These are phyloP conservation scores for Pygoscelis antarcticus DNA, from an alignment of 2,113 vertebrate genomes.

Conservation along the genomic window DNA sequence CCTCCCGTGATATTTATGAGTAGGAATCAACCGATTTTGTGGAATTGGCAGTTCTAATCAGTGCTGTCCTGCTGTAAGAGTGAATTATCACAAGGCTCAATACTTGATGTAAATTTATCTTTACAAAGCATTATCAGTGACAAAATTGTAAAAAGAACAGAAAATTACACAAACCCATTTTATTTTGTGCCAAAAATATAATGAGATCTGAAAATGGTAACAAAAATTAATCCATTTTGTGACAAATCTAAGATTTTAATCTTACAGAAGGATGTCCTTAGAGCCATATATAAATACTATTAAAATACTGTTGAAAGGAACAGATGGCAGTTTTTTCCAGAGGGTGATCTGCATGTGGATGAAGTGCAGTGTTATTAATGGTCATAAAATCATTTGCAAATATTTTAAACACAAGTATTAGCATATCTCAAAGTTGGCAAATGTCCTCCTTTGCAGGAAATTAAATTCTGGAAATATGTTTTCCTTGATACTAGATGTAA, in stretches of 20 bases:
- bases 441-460: background rate
- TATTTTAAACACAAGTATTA: constrained; percentile 40
- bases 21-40: constrained; percentile 5
- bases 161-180: background rate
- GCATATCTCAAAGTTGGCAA: background rate
- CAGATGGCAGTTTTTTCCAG: constrained; percentile 28
- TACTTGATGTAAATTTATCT: background rate
- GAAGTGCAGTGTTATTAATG: constrained; percentile 33
- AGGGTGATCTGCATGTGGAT: background rate
- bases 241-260: constrained; percentile 37
- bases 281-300: background rate
- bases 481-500: background rate
- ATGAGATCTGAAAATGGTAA: constrained; percentile 6
- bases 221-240: constrained; percentile 22
- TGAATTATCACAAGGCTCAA: constrained; percentile 2
- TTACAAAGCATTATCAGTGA: background rate
- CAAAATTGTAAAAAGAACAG: background rate
- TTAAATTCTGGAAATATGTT: background rate
- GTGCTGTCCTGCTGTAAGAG: background rate
- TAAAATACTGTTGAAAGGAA: background rate
- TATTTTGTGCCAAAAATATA: constrained; percentile 1
- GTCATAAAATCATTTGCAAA: constrained; percentile 24
- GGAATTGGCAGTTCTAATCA: background rate
- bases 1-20: background rate
- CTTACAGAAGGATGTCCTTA: background rate